Evolutionary conservation across 2,888 invertebrate genomes (phyloP), one percentile per base, ranked within the genome.

Genomic region (Sepiola atlantica): DNA sequence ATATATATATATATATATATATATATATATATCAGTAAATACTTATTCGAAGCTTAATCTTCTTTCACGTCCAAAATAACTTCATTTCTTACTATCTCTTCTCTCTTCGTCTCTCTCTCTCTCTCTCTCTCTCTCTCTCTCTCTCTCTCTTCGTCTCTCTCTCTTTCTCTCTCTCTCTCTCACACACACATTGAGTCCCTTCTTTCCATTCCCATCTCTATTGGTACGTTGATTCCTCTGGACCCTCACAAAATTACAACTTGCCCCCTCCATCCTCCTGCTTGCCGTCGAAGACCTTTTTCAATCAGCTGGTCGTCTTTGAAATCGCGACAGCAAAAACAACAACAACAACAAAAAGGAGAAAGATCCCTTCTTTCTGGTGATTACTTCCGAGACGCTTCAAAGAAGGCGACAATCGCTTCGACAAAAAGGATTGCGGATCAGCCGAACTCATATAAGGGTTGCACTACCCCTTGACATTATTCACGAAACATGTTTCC

Each of bases 1-100:
- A 77, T 77, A n/a, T 77, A 77, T 77, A 6, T 77, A 77, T 77
- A 77, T 77, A n/a, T 77, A 77, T 77, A 77, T 77, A 77, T 77
- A 45, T 45, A 4, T 45, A 45, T 45, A 45, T 45, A 45, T 45
- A 45, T 45, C 2, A 4, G 8, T 45, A 77, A 6, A 77, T 77
- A 77, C 8, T 28, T 77, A n/a, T 77, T 28, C n/a, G 2, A 6
- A 77, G 24, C 21, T 24, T 4, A 16, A 90, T 90, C n/a, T 3
- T n/a, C 8, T 35, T 6, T 28, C 45, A 14, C 20, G 12, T 6
- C 16, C 45, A 21, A 8, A 6, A 0, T 21, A 4, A 3, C 0
- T 54, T 14, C 21, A 10, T 35, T 45, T 10, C 18, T 92, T 35
- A 0, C 35, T 3, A 2, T 91, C 18, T 0, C 6, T 16, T 20